A percentile compares a stretch with the other conserved stretches of the same genome.
These are phyloP conservation scores for Gallinago media DNA, from an alignment of 2,113 vertebrate genomes.

Conservation along the genomic window DNA sequence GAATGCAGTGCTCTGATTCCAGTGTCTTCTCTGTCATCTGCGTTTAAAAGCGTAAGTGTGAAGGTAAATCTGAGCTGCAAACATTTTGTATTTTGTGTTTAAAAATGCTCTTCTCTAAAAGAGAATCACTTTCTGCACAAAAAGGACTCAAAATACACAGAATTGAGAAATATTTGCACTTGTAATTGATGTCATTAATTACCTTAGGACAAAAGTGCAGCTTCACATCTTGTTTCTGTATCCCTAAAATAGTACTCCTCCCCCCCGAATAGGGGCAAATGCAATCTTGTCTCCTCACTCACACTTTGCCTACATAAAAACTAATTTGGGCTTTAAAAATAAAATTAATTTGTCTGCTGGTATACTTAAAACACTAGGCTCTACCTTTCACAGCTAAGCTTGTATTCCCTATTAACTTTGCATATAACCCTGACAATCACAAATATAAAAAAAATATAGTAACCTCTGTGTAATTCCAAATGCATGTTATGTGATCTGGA, in stretches of 20 bases:
- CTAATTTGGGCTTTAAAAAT: neutral
- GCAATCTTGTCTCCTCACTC: neutral
- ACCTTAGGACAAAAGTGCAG: neutral
- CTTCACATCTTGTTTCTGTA: neutral
- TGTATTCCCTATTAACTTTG: neutral
- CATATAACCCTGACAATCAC: neutral
- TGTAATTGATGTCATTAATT: neutral
- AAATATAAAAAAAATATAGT: neutral
- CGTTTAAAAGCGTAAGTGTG: neutral
- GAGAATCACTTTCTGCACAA: neutral
- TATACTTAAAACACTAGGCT: neutral
- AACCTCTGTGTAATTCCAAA: neutral
- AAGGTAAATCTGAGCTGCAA: neutral
- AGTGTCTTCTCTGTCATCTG: constrained; percentile 2
- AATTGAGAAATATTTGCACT: neutral
- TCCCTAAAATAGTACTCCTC: neutral
- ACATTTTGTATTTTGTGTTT: neutral
- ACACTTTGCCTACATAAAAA: neutral
- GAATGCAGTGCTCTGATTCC: neutral
- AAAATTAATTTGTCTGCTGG: neutral
- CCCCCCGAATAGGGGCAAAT: rapidly evolving
- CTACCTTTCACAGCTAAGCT: neutral
- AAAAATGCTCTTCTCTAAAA: neutral
- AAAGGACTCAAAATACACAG: neutral
- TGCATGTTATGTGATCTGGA: neutral